Conservation (phyloP, 2,888 invertebrate genomes). For the Acanthosepion lycidas region DNA sequence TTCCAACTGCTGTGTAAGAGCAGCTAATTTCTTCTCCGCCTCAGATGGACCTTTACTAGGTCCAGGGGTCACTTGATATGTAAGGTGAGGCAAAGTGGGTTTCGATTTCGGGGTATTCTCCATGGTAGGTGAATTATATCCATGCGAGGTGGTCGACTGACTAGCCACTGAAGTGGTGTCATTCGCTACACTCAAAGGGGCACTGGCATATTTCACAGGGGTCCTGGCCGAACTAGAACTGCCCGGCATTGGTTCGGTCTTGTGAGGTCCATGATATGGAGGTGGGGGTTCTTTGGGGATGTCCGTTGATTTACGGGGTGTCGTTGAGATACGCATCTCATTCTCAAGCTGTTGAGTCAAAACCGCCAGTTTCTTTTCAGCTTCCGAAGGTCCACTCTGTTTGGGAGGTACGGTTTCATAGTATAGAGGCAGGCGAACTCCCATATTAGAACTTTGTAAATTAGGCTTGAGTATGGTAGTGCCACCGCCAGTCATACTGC, state of each 20-base stretch:
- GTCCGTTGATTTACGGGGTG: slow-evolving; percentile 55
- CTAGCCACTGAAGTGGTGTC: slow-evolving; percentile 48
- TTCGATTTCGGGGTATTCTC: slow-evolving; percentile 50
- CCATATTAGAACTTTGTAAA: slow-evolving; percentile 55
- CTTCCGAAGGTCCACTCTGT: slow-evolving; percentile 60
- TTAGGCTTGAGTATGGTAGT: slow-evolving; percentile 40
- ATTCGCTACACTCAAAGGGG: slow-evolving; percentile 49
- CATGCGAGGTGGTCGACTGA: slow-evolving; percentile 39
- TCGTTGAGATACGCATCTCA: slow-evolving; percentile 62
- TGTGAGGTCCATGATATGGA: slow-evolving; percentile 73
- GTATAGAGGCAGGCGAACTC: slow-evolving; percentile 63
- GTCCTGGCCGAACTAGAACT: not conserved
- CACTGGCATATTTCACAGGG: slow-evolving; percentile 47
- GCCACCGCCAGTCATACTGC: slow-evolving; percentile 49
- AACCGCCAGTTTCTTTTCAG: slow-evolving; percentile 69
- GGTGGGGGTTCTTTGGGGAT: slow-evolving; percentile 65
- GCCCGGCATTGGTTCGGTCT: slow-evolving; percentile 65
- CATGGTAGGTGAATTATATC: slow-evolving; percentile 47
- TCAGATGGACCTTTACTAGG: slow-evolving; percentile 64
- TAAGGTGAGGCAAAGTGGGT: slow-evolving; percentile 57
- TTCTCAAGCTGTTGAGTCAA: slow-evolving; percentile 70
- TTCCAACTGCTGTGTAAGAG: slow-evolving; percentile 71
- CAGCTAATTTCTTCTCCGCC: slow-evolving; percentile 72
- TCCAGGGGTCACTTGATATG: slow-evolving; percentile 66
- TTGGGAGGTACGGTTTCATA: slow-evolving; percentile 57